These are phyloP conservation scores for Cryptocheilus praepositus DNA, from an alignment of 2,888 invertebrate species.

Conservation along the genomic window DNA sequence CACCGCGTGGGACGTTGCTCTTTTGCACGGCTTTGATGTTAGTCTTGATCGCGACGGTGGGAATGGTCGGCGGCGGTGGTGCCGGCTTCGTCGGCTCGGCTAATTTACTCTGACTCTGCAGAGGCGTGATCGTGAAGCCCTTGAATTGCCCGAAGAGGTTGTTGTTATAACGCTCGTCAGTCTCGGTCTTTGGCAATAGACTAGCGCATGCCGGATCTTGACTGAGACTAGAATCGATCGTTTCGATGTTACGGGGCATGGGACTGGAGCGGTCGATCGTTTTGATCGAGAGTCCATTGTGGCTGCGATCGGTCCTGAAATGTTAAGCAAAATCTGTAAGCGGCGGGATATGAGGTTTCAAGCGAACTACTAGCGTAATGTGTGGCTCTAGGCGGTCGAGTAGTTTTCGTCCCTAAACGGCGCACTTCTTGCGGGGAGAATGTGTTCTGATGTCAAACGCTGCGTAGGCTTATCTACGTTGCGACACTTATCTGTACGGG, in stretches of 20 bases:
- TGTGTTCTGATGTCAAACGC: no score
- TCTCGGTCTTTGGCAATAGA: constrained; percentile 66
- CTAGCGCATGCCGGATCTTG: constrained; percentile 73
- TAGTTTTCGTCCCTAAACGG: not conserved
- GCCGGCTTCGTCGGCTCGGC: constrained; percentile 78
- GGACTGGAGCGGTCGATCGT: constrained; percentile 69
- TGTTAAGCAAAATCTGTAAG: constrained; percentile 48
- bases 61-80: constrained; percentile 81
- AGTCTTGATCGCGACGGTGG: constrained; percentile 71
- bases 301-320: constrained; percentile 64
- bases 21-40: constrained; percentile 61
- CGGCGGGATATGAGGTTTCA: constrained; percentile 38
- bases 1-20: constrained; percentile 48
- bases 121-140: constrained; percentile 86
- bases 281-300: constrained; percentile 64
- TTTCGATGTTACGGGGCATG: constrained; percentile 67
- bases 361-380: constrained; percentile 27
- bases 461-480: no score
- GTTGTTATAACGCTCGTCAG: constrained; percentile 75
- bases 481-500: no score
- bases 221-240: constrained; percentile 69
- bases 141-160: constrained; percentile 91
- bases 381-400: not conserved
- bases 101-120: constrained; percentile 74
- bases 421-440: no score